Evolutionary conservation across 2,113 vertebrate genomes (phyloP).

Genomic region (Scatophagus argus): DNA sequence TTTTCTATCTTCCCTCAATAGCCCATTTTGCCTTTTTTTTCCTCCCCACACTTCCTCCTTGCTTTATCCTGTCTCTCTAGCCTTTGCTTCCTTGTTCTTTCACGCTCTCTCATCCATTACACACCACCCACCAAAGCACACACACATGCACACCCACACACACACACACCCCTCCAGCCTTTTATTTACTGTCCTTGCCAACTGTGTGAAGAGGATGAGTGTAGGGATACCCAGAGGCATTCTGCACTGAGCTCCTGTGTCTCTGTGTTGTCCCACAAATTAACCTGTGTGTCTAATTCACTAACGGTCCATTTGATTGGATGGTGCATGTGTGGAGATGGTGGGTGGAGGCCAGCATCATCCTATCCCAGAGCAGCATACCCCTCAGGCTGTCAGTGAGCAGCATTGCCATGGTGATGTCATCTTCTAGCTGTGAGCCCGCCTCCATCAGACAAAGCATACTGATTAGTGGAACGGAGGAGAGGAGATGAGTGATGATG

Average conservation of each 20-base stretch:
- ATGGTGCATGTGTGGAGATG: slow-evolving; percentile 31
- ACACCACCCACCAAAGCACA: neutral
- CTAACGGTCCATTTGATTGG: slow-evolving; percentile 36
- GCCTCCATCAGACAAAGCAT: slow-evolving; percentile 52
- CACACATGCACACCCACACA: neutral
- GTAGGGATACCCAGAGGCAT: slow-evolving; percentile 37
- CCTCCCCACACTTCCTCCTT: neutral
- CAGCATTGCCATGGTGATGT: slow-evolving; percentile 67
- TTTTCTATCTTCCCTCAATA: neutral
- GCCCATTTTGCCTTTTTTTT: slow-evolving; percentile 15
- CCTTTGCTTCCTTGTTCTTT: neutral
- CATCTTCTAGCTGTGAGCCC: slow-evolving; percentile 60
- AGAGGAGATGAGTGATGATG: slow-evolving; percentile 45
- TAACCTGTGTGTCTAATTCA: slow-evolving; percentile 55
- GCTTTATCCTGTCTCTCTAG: slow-evolving; percentile 8
- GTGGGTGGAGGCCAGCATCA: slow-evolving; percentile 50
- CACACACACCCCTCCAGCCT: neutral
- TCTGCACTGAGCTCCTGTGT: slow-evolving; percentile 42
- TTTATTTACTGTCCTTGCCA: slow-evolving; percentile 43
- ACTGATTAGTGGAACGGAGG: slow-evolving; percentile 60
- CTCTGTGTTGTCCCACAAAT: slow-evolving; percentile 59
- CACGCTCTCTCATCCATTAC: slow-evolving; percentile 25
- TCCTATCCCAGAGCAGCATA: slow-evolving; percentile 46
- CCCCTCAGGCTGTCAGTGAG: slow-evolving; percentile 46
- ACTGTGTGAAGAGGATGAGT: slow-evolving; percentile 49